phyloP scores from a whole-genome alignment of 2,888 invertebrate genomes.

The Drymonia ruficornis region DNA sequence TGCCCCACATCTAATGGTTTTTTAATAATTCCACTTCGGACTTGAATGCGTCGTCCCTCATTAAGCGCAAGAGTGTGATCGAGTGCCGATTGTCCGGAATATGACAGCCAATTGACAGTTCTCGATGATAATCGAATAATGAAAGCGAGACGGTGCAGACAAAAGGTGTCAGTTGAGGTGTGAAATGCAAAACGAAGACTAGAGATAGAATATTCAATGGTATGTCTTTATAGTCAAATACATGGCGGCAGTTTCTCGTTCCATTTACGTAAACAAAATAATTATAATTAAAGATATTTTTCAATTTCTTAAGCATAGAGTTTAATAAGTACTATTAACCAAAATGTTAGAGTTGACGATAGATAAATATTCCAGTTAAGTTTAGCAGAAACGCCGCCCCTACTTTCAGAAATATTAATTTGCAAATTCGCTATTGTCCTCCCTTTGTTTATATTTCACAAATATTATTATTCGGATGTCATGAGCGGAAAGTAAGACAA shows the following conservation, averaged over 20 bases:
- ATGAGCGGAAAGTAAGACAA: conserved; percentile 81
- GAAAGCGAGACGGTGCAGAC: conserved; percentile 47
- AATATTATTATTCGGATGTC: conserved; percentile 69
- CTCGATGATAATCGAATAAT: conserved; percentile 68
- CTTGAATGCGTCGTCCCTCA: conserved; percentile 59
- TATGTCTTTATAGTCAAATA: conserved; percentile 3
- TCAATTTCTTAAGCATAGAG: no score
- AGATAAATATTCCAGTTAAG: no score
- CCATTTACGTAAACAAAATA: no score
- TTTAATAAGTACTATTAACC: no score
- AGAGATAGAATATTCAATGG: conserved; percentile 35
- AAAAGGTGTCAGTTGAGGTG: conserved; percentile 50
- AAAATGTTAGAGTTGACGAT: no score
- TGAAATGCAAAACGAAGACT: conserved; percentile 36
- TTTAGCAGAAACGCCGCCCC: neutral
- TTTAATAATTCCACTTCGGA: conserved; percentile 79
- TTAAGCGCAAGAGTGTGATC: conserved; percentile 68
- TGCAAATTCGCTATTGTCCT: conserved; percentile 32
- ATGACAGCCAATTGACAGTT: conserved; percentile 79
- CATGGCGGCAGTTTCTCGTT: no score
- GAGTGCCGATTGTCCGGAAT: conserved; percentile 70
- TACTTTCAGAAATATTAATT: conserved; percentile 24
- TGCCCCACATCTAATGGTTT: conserved; percentile 80
- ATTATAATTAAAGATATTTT: no score
- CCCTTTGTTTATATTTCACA: conserved; percentile 59